Evolutionary conservation across 2,888 invertebrate genomes (phyloP).

Genomic region (Laothoe populi): DNA sequence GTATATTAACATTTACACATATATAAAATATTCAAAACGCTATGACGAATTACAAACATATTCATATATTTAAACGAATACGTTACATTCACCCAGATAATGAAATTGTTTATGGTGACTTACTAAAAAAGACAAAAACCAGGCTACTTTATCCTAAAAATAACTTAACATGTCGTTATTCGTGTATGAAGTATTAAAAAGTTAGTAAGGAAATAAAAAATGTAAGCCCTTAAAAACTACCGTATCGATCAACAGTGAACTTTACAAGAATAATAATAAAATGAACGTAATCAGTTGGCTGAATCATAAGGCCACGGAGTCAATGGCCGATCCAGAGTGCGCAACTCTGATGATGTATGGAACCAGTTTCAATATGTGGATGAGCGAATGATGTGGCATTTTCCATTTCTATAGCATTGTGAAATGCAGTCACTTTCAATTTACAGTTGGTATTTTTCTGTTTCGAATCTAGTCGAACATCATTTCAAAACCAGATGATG

Average conservation of each 20-base stretch:
- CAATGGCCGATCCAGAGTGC: conserved; percentile 54
- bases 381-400: conserved; percentile 34
- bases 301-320: conserved; percentile 49
- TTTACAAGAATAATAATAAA: conserved; percentile 46
- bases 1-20: neutral
- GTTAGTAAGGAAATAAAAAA: neutral
- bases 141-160: too few relatives aligned
- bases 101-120: too few relatives aligned
- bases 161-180: too few relatives aligned
- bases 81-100: neutral
- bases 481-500: neutral
- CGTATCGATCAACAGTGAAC: conserved; percentile 30
- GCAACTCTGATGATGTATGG: conserved; percentile 46
- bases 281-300: conserved; percentile 51
- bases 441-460: neutral
- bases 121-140: too few relatives aligned
- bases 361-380: conserved; percentile 64
- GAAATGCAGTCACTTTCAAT: neutral
- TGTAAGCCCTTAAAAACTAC: neutral
- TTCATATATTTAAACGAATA: neutral
- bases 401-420: conserved; percentile 34
- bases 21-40: too few relatives aligned
- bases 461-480: too few relatives aligned
- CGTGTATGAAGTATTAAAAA: too few relatives aligned
- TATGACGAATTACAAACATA: neutral